phyloP scores from a whole-genome alignment of 2,888 invertebrate species.

The Catocala nupta region DNA sequence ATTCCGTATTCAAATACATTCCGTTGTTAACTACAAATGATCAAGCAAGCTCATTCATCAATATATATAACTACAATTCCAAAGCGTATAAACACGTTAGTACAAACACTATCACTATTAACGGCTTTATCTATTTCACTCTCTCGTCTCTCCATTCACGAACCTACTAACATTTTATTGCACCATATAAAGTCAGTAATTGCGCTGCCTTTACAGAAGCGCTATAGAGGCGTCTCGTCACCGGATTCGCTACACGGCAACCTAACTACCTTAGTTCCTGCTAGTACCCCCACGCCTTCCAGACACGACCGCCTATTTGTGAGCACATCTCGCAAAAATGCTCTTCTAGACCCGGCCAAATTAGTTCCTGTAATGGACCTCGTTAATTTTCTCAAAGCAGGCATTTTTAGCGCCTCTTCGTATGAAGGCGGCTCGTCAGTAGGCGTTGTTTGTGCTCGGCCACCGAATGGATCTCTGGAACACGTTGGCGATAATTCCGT shows the following conservation, averaged over 20 bases:
- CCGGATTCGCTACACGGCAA: slow-evolving; percentile 75
- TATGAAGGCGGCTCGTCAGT: slow-evolving; percentile 88
- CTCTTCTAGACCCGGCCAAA: slow-evolving; percentile 81
- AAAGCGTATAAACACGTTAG: slow-evolving; percentile 63
- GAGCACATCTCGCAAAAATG: slow-evolving; percentile 82
- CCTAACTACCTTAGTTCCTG: slow-evolving; percentile 79
- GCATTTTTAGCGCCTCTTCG: slow-evolving; percentile 89
- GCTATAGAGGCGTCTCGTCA: slow-evolving; percentile 83
- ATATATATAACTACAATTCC: slow-evolving; percentile 58
- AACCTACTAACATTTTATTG: slow-evolving; percentile 67
- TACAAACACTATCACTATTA: slow-evolving; percentile 58
- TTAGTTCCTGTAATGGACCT: slow-evolving; percentile 88
- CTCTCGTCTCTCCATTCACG: slow-evolving; percentile 34
- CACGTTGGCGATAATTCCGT: slow-evolving; percentile 83
- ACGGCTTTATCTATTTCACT: slow-evolving; percentile 45
- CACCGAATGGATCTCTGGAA: slow-evolving; percentile 88
- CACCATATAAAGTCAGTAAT: slow-evolving; percentile 74
- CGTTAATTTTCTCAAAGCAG: slow-evolving; percentile 86
- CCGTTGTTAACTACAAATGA: slow-evolving; percentile 50
- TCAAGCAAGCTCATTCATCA: slow-evolving; percentile 66
- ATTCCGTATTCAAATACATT: slow-evolving; percentile 48
- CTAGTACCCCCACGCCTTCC: slow-evolving; percentile 80
- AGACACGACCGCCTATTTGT: slow-evolving; percentile 83
- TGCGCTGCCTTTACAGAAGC: slow-evolving; percentile 58
- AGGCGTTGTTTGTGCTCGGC: slow-evolving; percentile 85